Percentiles rank a stretch among this genome's conserved stretches.
phyloP scores from a whole-genome alignment of 1,140 invertebrate species.

The Drosophila bipectinata region DNA sequence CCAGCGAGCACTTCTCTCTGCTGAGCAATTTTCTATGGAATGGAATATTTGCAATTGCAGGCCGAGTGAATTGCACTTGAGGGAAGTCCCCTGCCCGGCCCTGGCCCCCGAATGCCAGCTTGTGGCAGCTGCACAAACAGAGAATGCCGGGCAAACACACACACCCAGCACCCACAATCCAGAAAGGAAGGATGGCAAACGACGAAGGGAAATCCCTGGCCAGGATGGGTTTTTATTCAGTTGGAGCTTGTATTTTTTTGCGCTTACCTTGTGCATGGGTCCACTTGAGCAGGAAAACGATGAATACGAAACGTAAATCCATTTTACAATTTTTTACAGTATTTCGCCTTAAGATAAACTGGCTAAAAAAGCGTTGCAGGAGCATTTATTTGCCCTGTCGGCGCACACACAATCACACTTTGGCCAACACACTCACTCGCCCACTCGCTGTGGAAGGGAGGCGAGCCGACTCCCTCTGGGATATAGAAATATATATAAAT shows the following conservation, averaged over 20 bases:
- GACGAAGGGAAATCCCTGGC: constrained; percentile 16
- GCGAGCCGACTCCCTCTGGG: constrained; percentile 17
- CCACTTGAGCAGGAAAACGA: constrained; percentile 83
- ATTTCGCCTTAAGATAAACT: constrained; percentile 79
- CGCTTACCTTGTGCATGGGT: constrained; percentile 82
- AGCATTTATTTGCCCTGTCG: constrained; percentile 74
- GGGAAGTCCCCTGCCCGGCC: constrained; percentile 3
- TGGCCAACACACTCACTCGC: constrained; percentile 19
- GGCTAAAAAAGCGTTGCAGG: constrained; percentile 76
- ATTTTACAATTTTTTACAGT: constrained; percentile 80
- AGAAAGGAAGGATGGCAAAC: constrained; percentile 9
- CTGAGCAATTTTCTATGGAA: constrained; percentile 73
- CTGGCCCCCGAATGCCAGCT: neutral
- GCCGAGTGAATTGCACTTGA: constrained; percentile 66
- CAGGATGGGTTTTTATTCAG: constrained; percentile 30
- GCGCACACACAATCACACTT: constrained; percentile 31
- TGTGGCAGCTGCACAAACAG: constrained; percentile 70
- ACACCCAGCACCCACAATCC: constrained; percentile 1
- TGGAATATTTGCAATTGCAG: constrained; percentile 72
- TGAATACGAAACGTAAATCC: constrained; percentile 83
- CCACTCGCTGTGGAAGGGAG: neutral
- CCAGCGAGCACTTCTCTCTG: constrained; percentile 36
- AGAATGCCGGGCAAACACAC: constrained; percentile 66
- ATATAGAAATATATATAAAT: constrained; percentile 29
- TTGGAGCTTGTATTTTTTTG: constrained; percentile 27